A percentile compares a stretch with the other conserved stretches of the same genome.
phyloP scores from a whole-genome alignment of 2,797 vertebrate species.

The Sebastes itinus region DNA sequence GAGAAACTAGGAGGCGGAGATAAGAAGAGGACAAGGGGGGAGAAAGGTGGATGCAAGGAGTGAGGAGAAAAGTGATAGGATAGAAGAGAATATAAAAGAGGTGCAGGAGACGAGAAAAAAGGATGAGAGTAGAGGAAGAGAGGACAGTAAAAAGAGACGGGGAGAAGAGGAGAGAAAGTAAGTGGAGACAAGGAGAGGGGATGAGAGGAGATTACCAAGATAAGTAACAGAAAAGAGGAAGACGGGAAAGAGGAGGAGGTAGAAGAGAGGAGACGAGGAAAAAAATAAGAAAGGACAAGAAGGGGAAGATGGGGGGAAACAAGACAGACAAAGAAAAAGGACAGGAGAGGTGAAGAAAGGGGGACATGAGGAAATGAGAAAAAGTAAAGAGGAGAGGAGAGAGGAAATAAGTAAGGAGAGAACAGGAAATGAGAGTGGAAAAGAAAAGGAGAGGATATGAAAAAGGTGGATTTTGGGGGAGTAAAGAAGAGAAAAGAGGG shows the following conservation, averaged over 20 bases:
- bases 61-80: no score
- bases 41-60: no score
- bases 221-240: not conserved
- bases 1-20: not conserved
- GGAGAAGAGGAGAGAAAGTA: not conserved
- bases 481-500: not conserved
- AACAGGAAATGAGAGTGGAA: not conserved
- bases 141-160: not conserved
- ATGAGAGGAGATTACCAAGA: not conserved
- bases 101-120: not conserved
- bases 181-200: not conserved
- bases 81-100: not conserved
- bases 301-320: not conserved
- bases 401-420: not conserved
- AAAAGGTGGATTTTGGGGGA: not conserved
- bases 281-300: not conserved
- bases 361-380: not conserved
- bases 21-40: not conserved
- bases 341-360: not conserved
- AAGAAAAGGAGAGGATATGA: not conserved
- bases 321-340: not conserved
- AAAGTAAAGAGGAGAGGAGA: not conserved
- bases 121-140: not conserved
- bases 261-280: not conserved
- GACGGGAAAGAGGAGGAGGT: not conserved